These are phyloP conservation scores for Tetrapedia diversipes DNA, from an alignment of 2,888 invertebrate genomes.

Conservation along the genomic window DNA sequence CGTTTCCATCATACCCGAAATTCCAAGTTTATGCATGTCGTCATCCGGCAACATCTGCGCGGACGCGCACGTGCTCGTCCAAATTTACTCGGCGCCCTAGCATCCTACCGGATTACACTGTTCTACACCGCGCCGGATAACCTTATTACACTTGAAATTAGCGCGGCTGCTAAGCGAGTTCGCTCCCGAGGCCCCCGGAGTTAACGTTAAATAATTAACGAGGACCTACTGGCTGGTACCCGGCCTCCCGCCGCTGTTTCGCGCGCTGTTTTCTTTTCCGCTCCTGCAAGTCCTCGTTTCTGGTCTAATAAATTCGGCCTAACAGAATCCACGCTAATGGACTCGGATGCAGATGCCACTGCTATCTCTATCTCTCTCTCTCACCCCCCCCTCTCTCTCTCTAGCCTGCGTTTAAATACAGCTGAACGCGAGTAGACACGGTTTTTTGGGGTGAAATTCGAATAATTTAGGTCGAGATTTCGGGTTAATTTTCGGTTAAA, in stretches of 20 bases:
- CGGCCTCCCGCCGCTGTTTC: background rate
- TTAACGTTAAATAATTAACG: slow-evolving; percentile 44
- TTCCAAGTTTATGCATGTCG: slow-evolving; percentile 57
- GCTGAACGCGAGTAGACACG: too few relatives aligned
- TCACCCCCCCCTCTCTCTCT: too few relatives aligned
- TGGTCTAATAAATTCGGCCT: too few relatives aligned
- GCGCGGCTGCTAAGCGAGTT: slow-evolving; percentile 18
- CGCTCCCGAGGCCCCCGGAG: background rate
- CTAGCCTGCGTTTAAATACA: too few relatives aligned
- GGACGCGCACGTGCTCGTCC: slow-evolving; percentile 55
- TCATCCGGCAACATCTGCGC: slow-evolving; percentile 64
- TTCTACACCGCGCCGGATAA: slow-evolving; percentile 48
- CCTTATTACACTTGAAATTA: slow-evolving; percentile 67
- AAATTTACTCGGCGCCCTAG: slow-evolving; percentile 58
- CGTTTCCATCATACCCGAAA: slow-evolving; percentile 58
- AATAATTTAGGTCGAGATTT: too few relatives aligned
- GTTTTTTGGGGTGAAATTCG: too few relatives aligned
- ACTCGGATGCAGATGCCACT: too few relatives aligned
- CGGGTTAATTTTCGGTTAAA: too few relatives aligned
- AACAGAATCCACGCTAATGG: too few relatives aligned
- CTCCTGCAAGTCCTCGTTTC: too few relatives aligned
- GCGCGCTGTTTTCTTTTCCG: background rate
- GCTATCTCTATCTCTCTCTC: too few relatives aligned
- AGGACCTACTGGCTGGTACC: background rate
- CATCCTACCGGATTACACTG: slow-evolving; percentile 62